Base-by-base conservation (phyloP, 2,888 invertebrate species). In the Neuroscelio doddi region DNA sequence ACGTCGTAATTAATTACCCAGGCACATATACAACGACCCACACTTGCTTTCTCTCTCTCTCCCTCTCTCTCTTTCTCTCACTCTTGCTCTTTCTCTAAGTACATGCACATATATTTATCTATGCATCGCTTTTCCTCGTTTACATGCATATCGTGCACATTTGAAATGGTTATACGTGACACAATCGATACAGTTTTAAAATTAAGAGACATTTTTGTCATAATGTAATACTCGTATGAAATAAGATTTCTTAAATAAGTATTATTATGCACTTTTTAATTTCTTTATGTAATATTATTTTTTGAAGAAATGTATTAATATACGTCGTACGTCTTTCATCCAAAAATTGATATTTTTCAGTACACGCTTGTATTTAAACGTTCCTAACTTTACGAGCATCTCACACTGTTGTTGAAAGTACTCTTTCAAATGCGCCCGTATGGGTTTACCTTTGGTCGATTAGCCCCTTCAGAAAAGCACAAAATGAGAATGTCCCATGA, bases 1-100 rank as follows among this genome's bases (percentile, higher is more conserved):
- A 65, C 69, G 68, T 61, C 65, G 74, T 72, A 73, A 75, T 76
- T 76, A 72, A 75, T 73, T 71, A 72, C 65, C 64, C 59, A 55
- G 71, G 39, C 65, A 64, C 62, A 51, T 58, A 61, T 51, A 52
- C 61, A 59, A 34, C 52, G 24, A 41, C 52, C 39, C 52, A 42
- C 55, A 56, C 64, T 17, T 26, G 29, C 50, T 16, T 50, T 42
- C 49, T 7, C 51, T 21, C 16, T 21, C 21, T 21, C 5, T 21
- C 21, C 14, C 34, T 14, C 30, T 9, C 30, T 30, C 30, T 30
- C 10, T 30, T 16, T 34, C 10, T 34, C 12, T 32, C 32, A 12
- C 32, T 3, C 32, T 32, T 12, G 9, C 32, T 32, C n/a, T n/a
- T n/a, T 32, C n/a, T 12, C 32, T 26, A 26, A 26, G 26, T 26